Evolutionary conservation across 2,113 vertebrate species (phyloP).

Genomic region (Psophia crepitans): DNA sequence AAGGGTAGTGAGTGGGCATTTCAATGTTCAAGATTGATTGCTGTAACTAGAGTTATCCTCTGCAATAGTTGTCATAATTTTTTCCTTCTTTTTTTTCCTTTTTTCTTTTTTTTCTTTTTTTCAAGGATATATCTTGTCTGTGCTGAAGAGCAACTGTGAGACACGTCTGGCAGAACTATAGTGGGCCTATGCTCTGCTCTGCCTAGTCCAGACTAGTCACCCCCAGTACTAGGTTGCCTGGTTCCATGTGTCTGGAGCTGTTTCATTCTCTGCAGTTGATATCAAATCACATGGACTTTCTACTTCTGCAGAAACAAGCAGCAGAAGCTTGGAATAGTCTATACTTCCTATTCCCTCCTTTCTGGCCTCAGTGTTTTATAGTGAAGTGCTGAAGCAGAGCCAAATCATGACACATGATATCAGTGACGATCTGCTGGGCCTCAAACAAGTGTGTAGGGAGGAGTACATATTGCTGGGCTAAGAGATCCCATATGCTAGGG

Average conservation of each 20-base stretch:
- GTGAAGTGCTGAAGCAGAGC: not conserved
- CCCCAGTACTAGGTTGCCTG: not conserved
- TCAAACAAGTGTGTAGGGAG: not conserved
- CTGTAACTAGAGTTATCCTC: not conserved
- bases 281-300: not conserved
- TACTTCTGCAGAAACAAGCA: not conserved
- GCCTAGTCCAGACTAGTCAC: not conserved
- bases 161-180: not conserved
- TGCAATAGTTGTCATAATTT: not conserved
- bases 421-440: constrained; percentile 1
- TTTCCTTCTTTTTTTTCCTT: not conserved
- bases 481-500: not conserved
- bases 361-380: not conserved
- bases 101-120: too few species aligned
- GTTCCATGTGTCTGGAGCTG: not conserved
- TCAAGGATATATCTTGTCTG: not conserved
- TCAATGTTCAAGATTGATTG: not conserved
- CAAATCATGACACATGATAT: not conserved
- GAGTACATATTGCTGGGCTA: not conserved
- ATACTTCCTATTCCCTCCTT: not conserved
- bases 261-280: not conserved
- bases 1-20: not conserved
- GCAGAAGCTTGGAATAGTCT: not conserved
- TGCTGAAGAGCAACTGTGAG: not conserved
- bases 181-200: not conserved